Evolutionary conservation across 2,888 invertebrate species (phyloP), one percentile per base, ranked within the genome.

Genomic region (Leptopterna dolabrata): DNA sequence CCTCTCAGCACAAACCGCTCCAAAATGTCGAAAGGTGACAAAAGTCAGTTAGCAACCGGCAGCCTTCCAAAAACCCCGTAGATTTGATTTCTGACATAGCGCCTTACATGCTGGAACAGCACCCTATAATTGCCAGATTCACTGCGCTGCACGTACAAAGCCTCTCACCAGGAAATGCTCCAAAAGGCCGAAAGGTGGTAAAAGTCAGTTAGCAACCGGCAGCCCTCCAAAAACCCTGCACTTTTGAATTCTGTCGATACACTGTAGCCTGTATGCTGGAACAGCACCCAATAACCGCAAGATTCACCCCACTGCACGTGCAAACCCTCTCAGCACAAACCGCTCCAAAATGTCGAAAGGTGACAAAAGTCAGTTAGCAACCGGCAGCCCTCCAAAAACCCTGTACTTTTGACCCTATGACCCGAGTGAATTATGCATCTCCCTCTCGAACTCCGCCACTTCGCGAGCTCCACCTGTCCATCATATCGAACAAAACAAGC

Each of bases 321-420:
- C 36, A 36, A 4, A 7, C 36, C 36, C 36, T 36, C 4, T 36
- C 36, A 4, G 36, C 4, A 7, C 36, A 36, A 36, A 2, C 2
- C 36, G 36, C 7, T 7, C 36, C 7, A 76, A 76, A 29, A 14
- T 6, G 30, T 70, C 70, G 13, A 41, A 76, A 76, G 36, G 73
- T 29, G 6, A 4, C 29, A 19, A 76, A 41, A 9, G 14, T 9
- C 41, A 27, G 73, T 76, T 29, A 13, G 36, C 41, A 76, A n/a
- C 36, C 16, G 36, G 24, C 9, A 30, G 41, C 30, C 73, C 7
- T 41, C 36, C 30, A 76, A 76, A 76, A 76, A 41, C 73, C 41
- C 30, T 76, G 73, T 19, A 76, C 73, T 76, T 76, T 76, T 41
- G 73, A 76, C 73, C 73, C 41, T 76, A 76, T 76, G 73, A 76